Evolutionary conservation across 1,140 invertebrate genomes (phyloP), one percentile per base, ranked within the genome.

Genomic region (Dryas iulia): DNA sequence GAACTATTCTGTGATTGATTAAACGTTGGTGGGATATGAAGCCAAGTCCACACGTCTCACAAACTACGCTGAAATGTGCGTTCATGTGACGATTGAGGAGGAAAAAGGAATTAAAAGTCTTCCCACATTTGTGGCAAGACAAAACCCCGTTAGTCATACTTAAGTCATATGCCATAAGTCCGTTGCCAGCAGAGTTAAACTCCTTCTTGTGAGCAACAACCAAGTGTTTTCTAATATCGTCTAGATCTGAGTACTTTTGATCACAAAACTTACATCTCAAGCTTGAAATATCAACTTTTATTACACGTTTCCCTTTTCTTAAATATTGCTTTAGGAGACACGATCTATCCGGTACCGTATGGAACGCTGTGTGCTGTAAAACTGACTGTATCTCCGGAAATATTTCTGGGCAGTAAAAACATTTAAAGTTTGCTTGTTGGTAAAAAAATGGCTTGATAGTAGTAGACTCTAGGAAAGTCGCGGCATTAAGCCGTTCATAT

Each of bases 31-130:
- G 84, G 0, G 89, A 87, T 73, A 89, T 89, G 62, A 92, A 93
- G 0, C 87, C 89, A 12, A 91, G 73, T 5, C 89, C 91, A 62
- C 92, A 93, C 1, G 85, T 84, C 62, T 92, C 91, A 59, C 92
- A 93, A 3, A 89, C 86, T 0, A 89, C 86, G 54, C 71, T 89
- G 31, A 81, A 89, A 69, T 91, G 89, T 2, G 78, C 87, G 31
- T 91, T 91, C 87, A 91, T 90, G 66, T 91, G 89, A 47, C 84
- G 72, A 23, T 91, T 91, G 0, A 91, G 66, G 3, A 90, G 75
- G 58, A 90, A 90, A 52, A 91, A 91, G 0, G 87, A 83, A 39
- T 88, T 90, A 56, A 91, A 91, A 0, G 77, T 79, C 33, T 89
- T 89, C 0, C 71, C 66, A 61, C 89, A 91, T 62, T 79, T 86